These are phyloP conservation scores for Acanthiza pusilla DNA, from an alignment of 2,797 vertebrate genomes.

Conservation along the genomic window DNA sequence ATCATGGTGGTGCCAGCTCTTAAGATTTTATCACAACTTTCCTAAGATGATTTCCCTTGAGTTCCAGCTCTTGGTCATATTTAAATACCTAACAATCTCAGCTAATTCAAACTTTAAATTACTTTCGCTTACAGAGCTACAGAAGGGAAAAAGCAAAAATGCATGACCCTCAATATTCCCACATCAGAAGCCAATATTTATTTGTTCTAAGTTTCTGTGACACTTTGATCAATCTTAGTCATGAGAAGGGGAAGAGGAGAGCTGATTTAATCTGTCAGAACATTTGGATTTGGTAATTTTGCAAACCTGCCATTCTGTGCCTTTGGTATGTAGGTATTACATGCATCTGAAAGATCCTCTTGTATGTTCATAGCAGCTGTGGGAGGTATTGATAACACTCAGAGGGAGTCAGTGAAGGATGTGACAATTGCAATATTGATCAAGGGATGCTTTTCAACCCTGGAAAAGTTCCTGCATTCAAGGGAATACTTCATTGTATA, in stretches of 20 bases:
- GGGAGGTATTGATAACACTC: neutral
- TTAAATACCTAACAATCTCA: neutral
- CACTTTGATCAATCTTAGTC: neutral
- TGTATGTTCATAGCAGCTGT: neutral
- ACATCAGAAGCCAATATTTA: neutral
- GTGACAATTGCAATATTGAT: neutral
- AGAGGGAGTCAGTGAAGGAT: neutral
- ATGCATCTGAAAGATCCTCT: neutral
- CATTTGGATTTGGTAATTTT: neutral
- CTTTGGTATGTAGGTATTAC: neutral
- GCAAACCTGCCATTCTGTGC: neutral
- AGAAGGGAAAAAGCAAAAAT: neutral
- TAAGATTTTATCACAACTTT: neutral
- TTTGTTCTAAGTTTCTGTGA: neutral
- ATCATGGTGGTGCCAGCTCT: neutral
- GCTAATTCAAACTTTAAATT: neutral
- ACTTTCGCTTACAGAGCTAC: neutral
- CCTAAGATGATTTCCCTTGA: neutral
- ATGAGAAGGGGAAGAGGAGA: neutral
- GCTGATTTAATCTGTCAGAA: neutral
- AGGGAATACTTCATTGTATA: neutral
- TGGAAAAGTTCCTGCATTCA: neutral
- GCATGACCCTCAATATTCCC: neutral
- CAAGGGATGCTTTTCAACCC: neutral
- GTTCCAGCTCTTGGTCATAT: neutral